phyloP scores from a whole-genome alignment of 2,797 vertebrate genomes.

The Muscicapa striata region DNA sequence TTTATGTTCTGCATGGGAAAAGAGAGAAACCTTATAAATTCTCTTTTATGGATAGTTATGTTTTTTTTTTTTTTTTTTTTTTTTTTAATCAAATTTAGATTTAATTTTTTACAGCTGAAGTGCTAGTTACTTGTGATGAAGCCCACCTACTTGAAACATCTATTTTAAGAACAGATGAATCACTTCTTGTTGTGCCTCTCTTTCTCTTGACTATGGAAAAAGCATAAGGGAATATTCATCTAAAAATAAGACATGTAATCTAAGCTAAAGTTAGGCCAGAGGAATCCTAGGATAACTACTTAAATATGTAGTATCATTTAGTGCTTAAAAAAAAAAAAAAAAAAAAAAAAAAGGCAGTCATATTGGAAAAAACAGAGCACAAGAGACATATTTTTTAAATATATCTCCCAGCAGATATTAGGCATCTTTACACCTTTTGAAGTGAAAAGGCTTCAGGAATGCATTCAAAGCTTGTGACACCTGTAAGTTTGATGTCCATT shows the following conservation, averaged over 20 bases:
- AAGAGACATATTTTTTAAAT: background rate
- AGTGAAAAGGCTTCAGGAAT: background rate
- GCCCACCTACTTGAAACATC: conserved; percentile 22
- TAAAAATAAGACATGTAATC: conserved; percentile 50
- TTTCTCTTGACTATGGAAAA: conserved; percentile 24
- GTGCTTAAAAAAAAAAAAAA: background rate
- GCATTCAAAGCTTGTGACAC: background rate
- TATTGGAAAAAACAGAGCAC: background rate
- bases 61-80: background rate
- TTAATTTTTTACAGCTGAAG: background rate
- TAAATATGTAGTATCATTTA: background rate
- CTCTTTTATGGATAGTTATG: background rate
- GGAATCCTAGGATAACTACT: conserved; percentile 2
- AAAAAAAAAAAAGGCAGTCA: background rate
- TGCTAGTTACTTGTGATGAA: background rate
- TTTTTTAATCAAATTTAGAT: background rate
- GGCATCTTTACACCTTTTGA: background rate
- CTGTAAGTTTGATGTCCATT: background rate
- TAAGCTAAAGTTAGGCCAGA: conserved; percentile 19
- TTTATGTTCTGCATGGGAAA: background rate
- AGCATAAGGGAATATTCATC: conserved; percentile 28
- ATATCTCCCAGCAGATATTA: background rate
- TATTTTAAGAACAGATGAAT: conserved; percentile 34
- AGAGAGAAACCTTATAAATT: background rate
- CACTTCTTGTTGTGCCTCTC: conserved; percentile 18